Conservation (phyloP, 2,888 invertebrate genomes). For the Drosophila atripex region DNA sequence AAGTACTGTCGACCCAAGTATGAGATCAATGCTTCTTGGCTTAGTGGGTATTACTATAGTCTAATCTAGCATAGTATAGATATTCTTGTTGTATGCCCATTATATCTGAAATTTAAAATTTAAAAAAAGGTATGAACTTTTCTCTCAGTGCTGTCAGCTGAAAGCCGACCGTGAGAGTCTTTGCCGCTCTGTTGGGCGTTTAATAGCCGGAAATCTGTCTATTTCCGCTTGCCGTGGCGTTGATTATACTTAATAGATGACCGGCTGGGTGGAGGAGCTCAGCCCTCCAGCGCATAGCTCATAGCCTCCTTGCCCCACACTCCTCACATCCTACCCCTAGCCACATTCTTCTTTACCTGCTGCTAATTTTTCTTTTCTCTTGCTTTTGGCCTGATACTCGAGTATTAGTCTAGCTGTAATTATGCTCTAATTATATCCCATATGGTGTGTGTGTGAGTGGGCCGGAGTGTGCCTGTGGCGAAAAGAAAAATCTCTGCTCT, state of each 20-base stretch:
- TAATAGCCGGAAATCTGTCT: conserved; percentile 80
- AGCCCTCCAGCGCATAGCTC: neutral
- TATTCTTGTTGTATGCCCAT: neutral
- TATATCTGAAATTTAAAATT: neutral
- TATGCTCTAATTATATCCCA: conserved; percentile 75
- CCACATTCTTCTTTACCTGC: conserved; percentile 20
- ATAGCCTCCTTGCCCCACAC: neutral
- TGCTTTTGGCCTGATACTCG: conserved; percentile 56
- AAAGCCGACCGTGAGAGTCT: conserved; percentile 46
- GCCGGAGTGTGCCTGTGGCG: conserved; percentile 25
- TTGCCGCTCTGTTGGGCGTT: conserved; percentile 74
- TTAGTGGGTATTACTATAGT: neutral
- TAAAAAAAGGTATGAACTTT: neutral
- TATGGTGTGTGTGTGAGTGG: conserved; percentile 36
- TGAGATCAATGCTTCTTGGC: too few relatives aligned
- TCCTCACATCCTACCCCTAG: neutral
- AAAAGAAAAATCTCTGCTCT: conserved; percentile 67
- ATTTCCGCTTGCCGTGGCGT: conserved; percentile 78
- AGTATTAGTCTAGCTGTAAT: conserved; percentile 74
- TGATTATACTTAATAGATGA: conserved; percentile 80
- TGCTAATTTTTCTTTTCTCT: conserved; percentile 68
- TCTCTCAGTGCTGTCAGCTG: conserved; percentile 24
- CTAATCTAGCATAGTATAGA: neutral
- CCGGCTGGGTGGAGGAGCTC: conserved; percentile 57
- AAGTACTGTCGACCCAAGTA: too few relatives aligned